Conservation (phyloP, 2,797 vertebrate genomes). For the Heterohyrax brucei region DNA sequence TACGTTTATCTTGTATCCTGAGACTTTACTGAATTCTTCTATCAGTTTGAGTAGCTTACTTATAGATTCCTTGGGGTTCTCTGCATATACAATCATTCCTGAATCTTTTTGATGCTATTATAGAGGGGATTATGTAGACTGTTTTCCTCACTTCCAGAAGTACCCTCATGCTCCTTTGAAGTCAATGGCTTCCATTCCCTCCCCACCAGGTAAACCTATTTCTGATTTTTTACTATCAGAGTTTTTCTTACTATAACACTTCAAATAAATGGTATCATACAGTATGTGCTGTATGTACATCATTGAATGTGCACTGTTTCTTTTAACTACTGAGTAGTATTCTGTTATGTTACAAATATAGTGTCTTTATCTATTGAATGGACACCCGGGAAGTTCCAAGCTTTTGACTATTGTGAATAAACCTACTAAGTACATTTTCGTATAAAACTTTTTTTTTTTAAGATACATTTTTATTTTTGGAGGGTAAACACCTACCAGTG, state of each 20-base stretch:
- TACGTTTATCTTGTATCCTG: too few relatives aligned
- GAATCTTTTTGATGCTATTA: too few relatives aligned
- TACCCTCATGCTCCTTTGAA: neutral
- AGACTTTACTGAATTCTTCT: too few relatives aligned
- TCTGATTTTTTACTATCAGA: neutral
- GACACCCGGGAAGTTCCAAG: neutral
- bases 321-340: neutral
- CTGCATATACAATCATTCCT: too few relatives aligned
- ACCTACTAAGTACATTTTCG: neutral
- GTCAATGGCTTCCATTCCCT: neutral
- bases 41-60: too few relatives aligned
- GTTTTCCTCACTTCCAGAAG: too few relatives aligned
- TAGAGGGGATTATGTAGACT: too few relatives aligned
- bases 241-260: neutral
- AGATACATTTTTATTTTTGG: neutral
- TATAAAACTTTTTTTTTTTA: neutral
- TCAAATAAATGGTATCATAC: neutral
- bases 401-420: neutral
- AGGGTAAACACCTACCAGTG: neutral
- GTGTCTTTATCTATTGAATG: neutral
- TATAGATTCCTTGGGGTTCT: too few relatives aligned
- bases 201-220: neutral
- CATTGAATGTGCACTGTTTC: too few relatives aligned
- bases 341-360: too few relatives aligned
- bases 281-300: accelerated